These are phyloP conservation scores for Pithys albifrons DNA, from an alignment of 2,113 vertebrate species.

Conservation along the genomic window DNA sequence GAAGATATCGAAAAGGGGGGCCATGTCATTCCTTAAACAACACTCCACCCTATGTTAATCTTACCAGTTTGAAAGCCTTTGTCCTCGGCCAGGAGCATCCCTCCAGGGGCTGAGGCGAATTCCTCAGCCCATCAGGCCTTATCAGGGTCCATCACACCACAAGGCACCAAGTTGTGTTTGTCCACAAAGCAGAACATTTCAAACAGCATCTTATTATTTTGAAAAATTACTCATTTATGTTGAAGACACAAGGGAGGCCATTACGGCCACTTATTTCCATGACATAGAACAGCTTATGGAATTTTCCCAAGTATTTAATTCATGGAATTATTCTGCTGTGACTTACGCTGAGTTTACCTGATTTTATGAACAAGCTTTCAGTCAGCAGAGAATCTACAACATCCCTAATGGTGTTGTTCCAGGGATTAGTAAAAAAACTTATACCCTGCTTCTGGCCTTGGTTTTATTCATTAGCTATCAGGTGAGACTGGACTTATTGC, in stretches of 20 bases:
- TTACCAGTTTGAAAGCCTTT: too few relatives aligned
- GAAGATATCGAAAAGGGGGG: too few relatives aligned
- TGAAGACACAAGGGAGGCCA: background rate
- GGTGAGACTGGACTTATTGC: background rate
- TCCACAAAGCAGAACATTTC: background rate
- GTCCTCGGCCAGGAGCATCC: too few relatives aligned
- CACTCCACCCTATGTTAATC: too few relatives aligned
- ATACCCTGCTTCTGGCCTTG: background rate
- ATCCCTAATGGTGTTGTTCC: background rate
- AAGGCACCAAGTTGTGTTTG: background rate
- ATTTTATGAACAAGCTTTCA: background rate
- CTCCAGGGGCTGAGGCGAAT: too few relatives aligned
- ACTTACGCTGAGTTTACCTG: background rate
- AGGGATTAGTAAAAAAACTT: background rate
- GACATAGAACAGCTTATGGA: background rate
- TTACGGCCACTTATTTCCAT: background rate
- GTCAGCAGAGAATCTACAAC: background rate
- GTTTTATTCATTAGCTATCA: background rate
- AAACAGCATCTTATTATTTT: background rate
- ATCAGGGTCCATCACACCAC: too few relatives aligned
- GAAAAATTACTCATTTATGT: background rate
- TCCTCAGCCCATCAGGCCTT: too few relatives aligned
- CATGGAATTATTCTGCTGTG: background rate
- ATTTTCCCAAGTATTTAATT: background rate
- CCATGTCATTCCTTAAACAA: too few relatives aligned